These are phyloP conservation scores for Tetranychus piercei DNA, from an alignment of 2,888 invertebrate genomes.

Conservation along the genomic window DNA sequence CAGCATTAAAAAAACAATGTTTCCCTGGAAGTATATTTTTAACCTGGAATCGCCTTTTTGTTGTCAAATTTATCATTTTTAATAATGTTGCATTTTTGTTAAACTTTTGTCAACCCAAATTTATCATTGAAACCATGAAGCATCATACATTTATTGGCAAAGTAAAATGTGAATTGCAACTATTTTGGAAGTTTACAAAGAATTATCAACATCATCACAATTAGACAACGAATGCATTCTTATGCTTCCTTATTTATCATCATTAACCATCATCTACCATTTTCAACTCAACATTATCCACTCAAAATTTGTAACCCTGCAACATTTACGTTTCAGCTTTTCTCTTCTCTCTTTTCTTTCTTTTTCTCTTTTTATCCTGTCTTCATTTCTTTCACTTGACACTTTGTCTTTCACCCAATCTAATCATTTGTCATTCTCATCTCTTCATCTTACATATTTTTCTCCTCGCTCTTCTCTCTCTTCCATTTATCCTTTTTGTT, in stretches of 20 bases:
- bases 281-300: not conserved
- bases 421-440: not conserved
- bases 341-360: not conserved
- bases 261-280: not conserved
- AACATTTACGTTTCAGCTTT: not conserved
- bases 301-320: not conserved
- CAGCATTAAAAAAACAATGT: too few species aligned
- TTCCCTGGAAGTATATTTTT: slow-evolving; percentile 14
- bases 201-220: not conserved
- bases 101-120: too few species aligned
- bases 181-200: not conserved
- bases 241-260: not conserved
- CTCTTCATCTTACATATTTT: not conserved
- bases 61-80: too few species aligned
- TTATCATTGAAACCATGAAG: too few species aligned
- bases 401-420: not conserved
- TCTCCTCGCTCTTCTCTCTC: not conserved
- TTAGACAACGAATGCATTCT: not conserved
- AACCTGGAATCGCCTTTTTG: slow-evolving; percentile 32
- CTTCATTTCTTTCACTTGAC: not conserved
- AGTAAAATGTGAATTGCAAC: not conserved
- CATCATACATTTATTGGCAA: too few species aligned
- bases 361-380: not conserved
- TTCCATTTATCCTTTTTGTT: not conserved
- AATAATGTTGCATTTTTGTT: too few species aligned